phyloP scores from a whole-genome alignment of 2,888 invertebrate species.

The Tachina fera region DNA sequence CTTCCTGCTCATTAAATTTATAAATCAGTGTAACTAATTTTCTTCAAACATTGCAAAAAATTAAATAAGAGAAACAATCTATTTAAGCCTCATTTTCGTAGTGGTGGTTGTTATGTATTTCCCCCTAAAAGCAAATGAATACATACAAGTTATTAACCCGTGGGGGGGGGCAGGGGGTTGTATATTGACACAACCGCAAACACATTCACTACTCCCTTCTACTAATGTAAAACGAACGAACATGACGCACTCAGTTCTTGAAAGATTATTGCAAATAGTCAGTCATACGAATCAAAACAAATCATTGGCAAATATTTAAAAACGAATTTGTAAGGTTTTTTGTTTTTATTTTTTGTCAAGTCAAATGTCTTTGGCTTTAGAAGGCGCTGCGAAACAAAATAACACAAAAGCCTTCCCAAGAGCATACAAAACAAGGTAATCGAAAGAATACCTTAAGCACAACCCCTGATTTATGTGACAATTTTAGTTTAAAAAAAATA shows the following conservation, averaged over 20 bases:
- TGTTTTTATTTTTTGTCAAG: too few species aligned
- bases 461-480: constrained; percentile 51
- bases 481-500: constrained; percentile 9
- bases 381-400: constrained; percentile 8
- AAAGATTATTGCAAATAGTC: constrained; percentile 31
- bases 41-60: background rate
- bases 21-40: background rate
- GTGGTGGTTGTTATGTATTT: constrained; percentile 38
- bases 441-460: constrained; percentile 29
- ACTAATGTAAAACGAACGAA: background rate
- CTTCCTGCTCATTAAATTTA: background rate
- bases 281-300: constrained; percentile 47
- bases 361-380: background rate
- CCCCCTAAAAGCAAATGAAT: background rate
- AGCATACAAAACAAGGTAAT: constrained; percentile 30
- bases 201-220: background rate
- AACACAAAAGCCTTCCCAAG: constrained; percentile 38
- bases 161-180: background rate
- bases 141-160: background rate
- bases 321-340: background rate
- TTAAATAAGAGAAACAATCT: background rate
- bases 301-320: constrained; percentile 62
- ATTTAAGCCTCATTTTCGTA: constrained; percentile 16
- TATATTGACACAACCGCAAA: constrained; percentile 31
- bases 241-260: constrained; percentile 4